Evolutionary conservation across 2,888 invertebrate species (phyloP).

Genomic region (Mythimna pallens): DNA sequence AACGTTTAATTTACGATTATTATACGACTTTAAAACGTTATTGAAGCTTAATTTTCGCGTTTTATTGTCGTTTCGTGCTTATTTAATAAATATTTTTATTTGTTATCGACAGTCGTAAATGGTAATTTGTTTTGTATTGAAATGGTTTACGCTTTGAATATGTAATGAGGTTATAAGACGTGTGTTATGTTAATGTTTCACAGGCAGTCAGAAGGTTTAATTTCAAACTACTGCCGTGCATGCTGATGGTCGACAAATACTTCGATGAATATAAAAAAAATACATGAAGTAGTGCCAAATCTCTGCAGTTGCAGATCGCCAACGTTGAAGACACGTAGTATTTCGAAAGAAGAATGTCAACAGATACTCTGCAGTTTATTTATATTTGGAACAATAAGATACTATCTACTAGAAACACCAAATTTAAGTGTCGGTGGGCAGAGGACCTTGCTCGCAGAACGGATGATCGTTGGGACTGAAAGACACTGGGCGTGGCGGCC

Average conservation of each 20-base stretch:
- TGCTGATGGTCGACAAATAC: not conserved
- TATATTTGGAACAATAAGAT: too few species aligned
- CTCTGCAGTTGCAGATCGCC: not conserved
- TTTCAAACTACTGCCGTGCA: not conserved
- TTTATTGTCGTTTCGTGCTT: slow-evolving; percentile 82
- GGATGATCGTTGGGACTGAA: too few species aligned
- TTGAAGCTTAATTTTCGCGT: slow-evolving; percentile 80
- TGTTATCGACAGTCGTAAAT: slow-evolving; percentile 70
- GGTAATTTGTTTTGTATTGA: slow-evolving; percentile 73
- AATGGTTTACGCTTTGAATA: slow-evolving; percentile 62
- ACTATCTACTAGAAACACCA: too few species aligned
- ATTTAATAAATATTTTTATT: slow-evolving; percentile 76
- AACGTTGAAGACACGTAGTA: too few species aligned
- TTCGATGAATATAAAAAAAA: not conserved
- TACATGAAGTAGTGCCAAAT: not conserved
- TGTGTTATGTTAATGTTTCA: slow-evolving; percentile 10
- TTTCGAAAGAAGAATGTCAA: too few species aligned
- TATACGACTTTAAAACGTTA: slow-evolving; percentile 78
- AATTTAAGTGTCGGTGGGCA: too few species aligned
- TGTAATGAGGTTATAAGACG: slow-evolving; percentile 57
- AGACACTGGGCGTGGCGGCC: too few species aligned
- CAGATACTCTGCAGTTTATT: too few species aligned
- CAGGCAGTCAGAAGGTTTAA: slow-evolving; percentile 26
- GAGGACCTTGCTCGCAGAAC: too few species aligned
- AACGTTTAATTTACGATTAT: slow-evolving; percentile 81